Evolutionary conservation across 2,113 vertebrate genomes (phyloP), one percentile per base, ranked within the genome.

Genomic region (Origma solitaria): DNA sequence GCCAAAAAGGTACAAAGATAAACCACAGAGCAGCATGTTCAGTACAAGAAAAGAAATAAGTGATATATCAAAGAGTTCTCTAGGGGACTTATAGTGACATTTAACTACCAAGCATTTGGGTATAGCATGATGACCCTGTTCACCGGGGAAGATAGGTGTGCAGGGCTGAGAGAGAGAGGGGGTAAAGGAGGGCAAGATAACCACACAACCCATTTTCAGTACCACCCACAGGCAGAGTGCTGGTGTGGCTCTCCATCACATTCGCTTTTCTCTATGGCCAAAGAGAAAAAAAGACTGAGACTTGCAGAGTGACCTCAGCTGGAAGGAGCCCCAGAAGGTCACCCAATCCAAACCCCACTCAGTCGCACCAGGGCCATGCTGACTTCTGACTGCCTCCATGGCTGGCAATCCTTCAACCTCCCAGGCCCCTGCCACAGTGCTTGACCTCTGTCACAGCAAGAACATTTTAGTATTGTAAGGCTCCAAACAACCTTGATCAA

Each of bases 381-480:
- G 4, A 73, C 22, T 22, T 73, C 56, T 66, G 38, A 23, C n/a
- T 66, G 56, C 23, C 20, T 15, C 73, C 38, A 35, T 0, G 1
- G 15, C 3, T 62, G 44, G 44, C 75, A 85, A 50, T 33, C 23
- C 3, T 18, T 35, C 47, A 75, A 5, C 35, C 15, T 79, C 47
- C 33, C 30, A 68, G 33, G 33, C 2, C 30, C 9, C 33, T n/a
- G 20, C 30, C 68, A 33, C 51, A 54, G 30, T 0, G 0, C 61
- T 78, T 50, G n/a, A 62, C 33, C 42, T 38, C 25, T 51, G 11
- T 54, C 51, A 90, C 17, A 45, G 20, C 17, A 73, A 84, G 27
- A 91, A 21, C 11, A 2, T 10, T 61, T 44, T 37, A 42, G 2
- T 53, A 30, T 11, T 70, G 3, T 24, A 70, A 61, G 54, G n/a